Base-by-base conservation (phyloP, 2,113 vertebrate genomes). In the Chascanopsetta lugubris region DNA sequence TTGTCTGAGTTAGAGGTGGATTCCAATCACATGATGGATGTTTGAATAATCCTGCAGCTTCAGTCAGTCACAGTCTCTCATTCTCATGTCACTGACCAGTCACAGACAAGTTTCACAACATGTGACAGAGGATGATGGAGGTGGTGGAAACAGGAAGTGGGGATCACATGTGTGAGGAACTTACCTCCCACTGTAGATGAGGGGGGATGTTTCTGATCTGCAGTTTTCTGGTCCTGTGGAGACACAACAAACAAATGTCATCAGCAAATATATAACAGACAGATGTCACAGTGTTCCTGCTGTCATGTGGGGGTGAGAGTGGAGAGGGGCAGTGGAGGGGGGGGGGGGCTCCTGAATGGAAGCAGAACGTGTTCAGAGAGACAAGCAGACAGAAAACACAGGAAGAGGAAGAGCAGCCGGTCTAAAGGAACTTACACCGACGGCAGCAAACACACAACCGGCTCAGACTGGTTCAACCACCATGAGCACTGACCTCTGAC, bases 141-240 rank as follows among this genome's bases (percentile, higher is more conserved):
- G 8, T 13, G 25, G 17, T 3, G 27, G 42, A 22, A 22, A 40
- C 34, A 40, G 21, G 12, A 13, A 42, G 17, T 40, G 30, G 12
- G 6, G 24, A 11, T 24, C 24, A 12, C 6, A 11, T 4, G 38
- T 10, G 9, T 17, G 8, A n/a, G 22, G 9, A 12, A 90, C 94
- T 94, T 30, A 96, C 96, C 93, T 98, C 96, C 96, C 96, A 98
- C 79, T 95, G 94, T 80, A 98, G 91, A 89, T 97, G 95, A 15
- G 96, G 96, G 1, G 96, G 96, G 56, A 97, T 98, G 86, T 98
- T 98, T 72, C 96, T 85, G 86, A 98, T 97, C 83, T 96, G 96
- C 70, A 98, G 94, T 66, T 97, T 98, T 85, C 95, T 94, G 85
- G 95, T 97, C 92, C 96, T 98, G 87, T 12, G 67, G 60, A 71